Conservation (phyloP, 37 sponge, comb jelly and placozoan genomes). For the Chondrilla cf. caribensis region DNA sequence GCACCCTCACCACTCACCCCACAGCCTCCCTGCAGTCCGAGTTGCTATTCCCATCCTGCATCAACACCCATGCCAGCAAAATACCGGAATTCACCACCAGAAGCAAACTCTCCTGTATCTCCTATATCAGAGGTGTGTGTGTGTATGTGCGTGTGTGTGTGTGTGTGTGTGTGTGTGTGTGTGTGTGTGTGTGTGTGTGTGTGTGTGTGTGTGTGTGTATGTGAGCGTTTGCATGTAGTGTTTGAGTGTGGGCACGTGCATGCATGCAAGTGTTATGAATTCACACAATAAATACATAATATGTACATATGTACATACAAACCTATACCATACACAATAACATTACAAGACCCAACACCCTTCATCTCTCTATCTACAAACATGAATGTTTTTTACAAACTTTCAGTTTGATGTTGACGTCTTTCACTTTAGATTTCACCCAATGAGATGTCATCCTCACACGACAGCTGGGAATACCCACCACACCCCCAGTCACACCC, state of each 20-base stretch:
- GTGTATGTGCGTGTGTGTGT: neutral
- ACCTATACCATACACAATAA: neutral
- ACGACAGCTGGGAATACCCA: too few relatives aligned
- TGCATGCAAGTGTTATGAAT: neutral
- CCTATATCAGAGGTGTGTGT: neutral
- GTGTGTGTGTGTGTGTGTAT: neutral
- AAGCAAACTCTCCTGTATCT: neutral
- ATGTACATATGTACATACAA: neutral
- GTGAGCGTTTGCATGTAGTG: neutral
- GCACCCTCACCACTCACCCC: neutral
- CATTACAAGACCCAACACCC: neutral
- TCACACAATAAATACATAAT: neutral
- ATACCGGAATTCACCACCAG: constrained; percentile 1
- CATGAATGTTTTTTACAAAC: too few relatives aligned
- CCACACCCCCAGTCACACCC: too few relatives aligned
- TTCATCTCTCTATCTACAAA: too few relatives aligned
- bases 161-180: neutral
- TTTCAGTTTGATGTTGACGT: too few relatives aligned
- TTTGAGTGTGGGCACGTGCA: neutral
- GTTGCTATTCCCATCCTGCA: too few relatives aligned
- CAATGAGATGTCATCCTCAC: too few relatives aligned
- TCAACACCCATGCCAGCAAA: too few relatives aligned
- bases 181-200: neutral
- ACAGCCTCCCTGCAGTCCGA: neutral
- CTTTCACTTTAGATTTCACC: too few relatives aligned